Evolutionary conservation across 2,888 invertebrate genomes (phyloP), one percentile per base, ranked within the genome.

Genomic region (Drosophila formosana): DNA sequence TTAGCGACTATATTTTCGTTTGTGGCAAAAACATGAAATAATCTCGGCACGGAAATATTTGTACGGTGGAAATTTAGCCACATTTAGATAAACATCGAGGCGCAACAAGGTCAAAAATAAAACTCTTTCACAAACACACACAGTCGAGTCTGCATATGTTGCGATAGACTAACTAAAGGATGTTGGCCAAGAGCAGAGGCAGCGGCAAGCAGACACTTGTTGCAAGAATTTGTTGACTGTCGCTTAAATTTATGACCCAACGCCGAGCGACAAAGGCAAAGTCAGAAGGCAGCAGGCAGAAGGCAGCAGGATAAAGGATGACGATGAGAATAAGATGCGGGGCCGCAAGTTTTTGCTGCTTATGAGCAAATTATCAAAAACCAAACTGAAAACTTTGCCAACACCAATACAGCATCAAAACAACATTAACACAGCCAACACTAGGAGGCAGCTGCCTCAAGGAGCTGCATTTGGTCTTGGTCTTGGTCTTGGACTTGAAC

Each of bases 211-310:
- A 88, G 82, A 86, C 90, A 92, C 92, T 92, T 92, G 92, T 92
- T 92, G 92, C 92, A 64, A 80, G 80, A 89, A 91, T 91, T 91
- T 91, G 91, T 91, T 90, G 91, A 91, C 91, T 89, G 91, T 90
- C 89, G 89, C 88, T 89, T 73, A 88, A 91, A 92, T 92, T 91
- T 92, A 91, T 91, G 89, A 86, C 90, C 89, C 81, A 70, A 66
- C 62, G 72, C 34, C 71, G 66, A 60, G 70, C 86, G 62, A 72
- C 60, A 72, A 73, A 74, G 72, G 76, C 45, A 53, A 45, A 56
- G 61, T 49, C 63, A 13, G 18, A 39, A 13, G 34, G 53, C 56
- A 45, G 46, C 52, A 68, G n/a, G 13, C 28, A 28, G 1, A 28
- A 4, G 25, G 53, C 61, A 53, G 30, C 30, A 34, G 43, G 49